These are phyloP conservation scores for Rhea pennata DNA, from an alignment of 2,113 vertebrate genomes.

Conservation along the genomic window DNA sequence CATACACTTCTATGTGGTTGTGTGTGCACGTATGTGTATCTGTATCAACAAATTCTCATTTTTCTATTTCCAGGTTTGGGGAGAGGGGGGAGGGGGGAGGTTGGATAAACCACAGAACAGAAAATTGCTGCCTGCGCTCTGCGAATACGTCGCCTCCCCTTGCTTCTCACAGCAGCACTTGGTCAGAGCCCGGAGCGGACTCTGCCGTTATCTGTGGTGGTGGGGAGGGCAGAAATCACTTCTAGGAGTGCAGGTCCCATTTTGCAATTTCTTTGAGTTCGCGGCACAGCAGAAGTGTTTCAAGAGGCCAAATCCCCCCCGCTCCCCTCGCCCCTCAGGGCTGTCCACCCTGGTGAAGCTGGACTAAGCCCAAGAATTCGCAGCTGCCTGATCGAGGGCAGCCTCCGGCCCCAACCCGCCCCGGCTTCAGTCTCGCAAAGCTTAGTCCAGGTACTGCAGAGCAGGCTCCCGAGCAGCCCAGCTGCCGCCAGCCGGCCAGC, in stretches of 20 bases:
- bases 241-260: not conserved
- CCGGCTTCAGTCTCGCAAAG: not conserved
- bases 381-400: not conserved
- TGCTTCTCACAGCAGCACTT: constrained; percentile 49
- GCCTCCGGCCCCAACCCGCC: not conserved
- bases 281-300: constrained; percentile 50
- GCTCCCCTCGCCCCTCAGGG: not conserved
- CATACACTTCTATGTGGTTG: not conserved
- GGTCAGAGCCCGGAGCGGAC: constrained; percentile 11
- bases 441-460: not conserved
- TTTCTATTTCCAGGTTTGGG: constrained; percentile 47
- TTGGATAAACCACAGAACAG: constrained; percentile 45
- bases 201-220: constrained; percentile 40
- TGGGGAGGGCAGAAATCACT: constrained; percentile 27
- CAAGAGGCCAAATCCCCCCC: not conserved
- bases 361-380: not conserved
- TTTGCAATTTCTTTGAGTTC: not conserved
- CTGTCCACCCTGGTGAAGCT: not conserved
- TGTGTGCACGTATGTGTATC: not conserved
- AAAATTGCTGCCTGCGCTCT: constrained; percentile 11
- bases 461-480: not conserved
- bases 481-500: not conserved
- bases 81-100: not conserved
- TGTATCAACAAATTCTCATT: constrained; percentile 29
- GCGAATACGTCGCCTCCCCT: constrained; percentile 2